Evolutionary conservation across 2,797 vertebrate species (phyloP), one percentile per base, ranked within the genome.

Genomic region (Spondyliosoma cantharus): DNA sequence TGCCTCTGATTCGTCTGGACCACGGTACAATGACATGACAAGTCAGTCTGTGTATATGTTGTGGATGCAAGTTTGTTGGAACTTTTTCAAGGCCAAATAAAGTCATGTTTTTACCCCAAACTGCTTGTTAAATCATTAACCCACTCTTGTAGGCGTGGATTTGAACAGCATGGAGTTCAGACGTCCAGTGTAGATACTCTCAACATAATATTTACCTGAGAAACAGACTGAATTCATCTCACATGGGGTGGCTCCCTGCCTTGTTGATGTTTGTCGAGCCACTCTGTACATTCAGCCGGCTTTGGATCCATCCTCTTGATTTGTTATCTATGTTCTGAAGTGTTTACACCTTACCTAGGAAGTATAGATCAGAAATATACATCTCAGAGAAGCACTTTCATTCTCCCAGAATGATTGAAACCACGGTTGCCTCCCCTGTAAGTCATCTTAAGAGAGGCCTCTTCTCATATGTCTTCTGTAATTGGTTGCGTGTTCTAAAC

Each of bases 131-230:
- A 87, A 81, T 84, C 68, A 80, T 87, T 82, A 85, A 81, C 76
- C 63, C 13, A 1, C 43, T 64, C 17, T 16, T 52, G 24, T 43
- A 19, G 13, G n/a, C 12, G 16, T 32, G 32, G 25, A 61, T 65
- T 49, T 65, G 52, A 63, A 19, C 22, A 43, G 43, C 4, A 1
- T 59, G 37, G 25, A 42, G 29, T 64, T 53, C 68, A 71, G 62
- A 74, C 3, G 2, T 78, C 59, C 57, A 32, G 0, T 20, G 4
- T 0, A 56, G 29, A 57, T 52, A 50, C 43, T 77, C 63, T 54
- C 43, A 67, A 64, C 73, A 77, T 71, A 85, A 86, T 88, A 89
- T 91, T 87, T 90, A 88, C 59, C 67, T 49, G 68, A 62, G n/a
- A 76, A 53, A 64, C 60, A 68, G 50, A 64, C 65, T 17, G 52